Evolutionary conservation across 2,797 vertebrate species (phyloP).

Genomic region (Anguilla obscura): DNA sequence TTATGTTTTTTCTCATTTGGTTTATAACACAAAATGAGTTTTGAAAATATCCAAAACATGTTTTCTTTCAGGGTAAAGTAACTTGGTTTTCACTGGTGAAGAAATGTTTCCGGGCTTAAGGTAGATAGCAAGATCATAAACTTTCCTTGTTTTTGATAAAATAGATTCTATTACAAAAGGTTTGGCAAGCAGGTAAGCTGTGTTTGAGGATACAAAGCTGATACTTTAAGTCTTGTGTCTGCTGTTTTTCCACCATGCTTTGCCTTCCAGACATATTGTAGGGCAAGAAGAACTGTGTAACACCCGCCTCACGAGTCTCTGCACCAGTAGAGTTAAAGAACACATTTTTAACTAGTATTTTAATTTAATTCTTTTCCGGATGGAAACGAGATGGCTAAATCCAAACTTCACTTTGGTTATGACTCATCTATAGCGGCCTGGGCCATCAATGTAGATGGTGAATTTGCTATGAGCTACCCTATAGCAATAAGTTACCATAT

Average conservation of each 20-base stretch:
- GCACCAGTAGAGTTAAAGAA: no score
- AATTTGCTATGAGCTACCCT: no score
- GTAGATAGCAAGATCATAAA: no score
- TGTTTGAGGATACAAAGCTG: neutral
- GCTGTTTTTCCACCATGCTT: neutral
- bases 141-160: neutral
- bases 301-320: no score
- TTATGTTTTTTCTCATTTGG: neutral
- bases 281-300: neutral
- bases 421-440: no score
- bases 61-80: neutral
- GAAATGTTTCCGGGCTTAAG: neutral
- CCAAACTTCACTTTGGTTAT: no score
- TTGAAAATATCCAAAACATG: neutral
- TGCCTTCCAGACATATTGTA: neutral
- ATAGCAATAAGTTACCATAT: no score
- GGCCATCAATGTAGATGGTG: no score
- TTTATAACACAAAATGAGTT: neutral
- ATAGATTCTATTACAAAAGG: neutral
- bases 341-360: no score
- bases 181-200: neutral
- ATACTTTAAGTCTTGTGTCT: neutral
- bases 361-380: no score
- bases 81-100: neutral
- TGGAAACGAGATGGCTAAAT: no score